Conservation (phyloP, 2,888 invertebrate species). For the Caenorhabditis macrosperma region DNA sequence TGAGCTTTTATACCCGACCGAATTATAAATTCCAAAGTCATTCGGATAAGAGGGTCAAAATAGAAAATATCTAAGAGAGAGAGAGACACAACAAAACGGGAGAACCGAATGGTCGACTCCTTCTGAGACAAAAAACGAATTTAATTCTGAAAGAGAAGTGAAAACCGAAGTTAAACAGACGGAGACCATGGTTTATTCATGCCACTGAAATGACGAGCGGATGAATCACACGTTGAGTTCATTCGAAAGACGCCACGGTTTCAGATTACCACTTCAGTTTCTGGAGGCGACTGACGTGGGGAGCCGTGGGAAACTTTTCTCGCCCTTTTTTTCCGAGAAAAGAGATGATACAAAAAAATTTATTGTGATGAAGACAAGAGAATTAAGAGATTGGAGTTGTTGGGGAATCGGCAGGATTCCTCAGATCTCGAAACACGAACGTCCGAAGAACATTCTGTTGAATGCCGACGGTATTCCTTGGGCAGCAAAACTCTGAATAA, state of each 20-base stretch:
- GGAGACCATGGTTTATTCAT: conserved; percentile 24
- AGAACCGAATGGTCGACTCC: background rate
- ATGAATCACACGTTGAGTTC: conserved; percentile 25
- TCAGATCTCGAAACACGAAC: conserved; percentile 61
- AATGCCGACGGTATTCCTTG: conserved; percentile 53
- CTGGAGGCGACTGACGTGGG: conserved; percentile 48
- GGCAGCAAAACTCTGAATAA: conserved; percentile 55
- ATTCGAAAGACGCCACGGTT: conserved; percentile 5
- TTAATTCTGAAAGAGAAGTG: background rate
- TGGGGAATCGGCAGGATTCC: too few species aligned
- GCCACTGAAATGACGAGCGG: background rate
- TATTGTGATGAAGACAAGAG: conserved; percentile 6
- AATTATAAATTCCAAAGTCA: conserved; percentile 20
- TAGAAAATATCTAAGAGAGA: background rate
- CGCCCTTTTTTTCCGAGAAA: background rate
- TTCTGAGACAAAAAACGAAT: too few species aligned
- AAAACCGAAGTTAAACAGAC: background rate
- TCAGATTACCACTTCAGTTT: conserved; percentile 48
- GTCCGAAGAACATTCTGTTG: conserved; percentile 61
- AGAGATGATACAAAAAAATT: conserved; percentile 29
- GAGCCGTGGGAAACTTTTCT: conserved; percentile 39
- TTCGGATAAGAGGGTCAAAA: background rate
- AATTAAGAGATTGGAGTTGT: too few species aligned
- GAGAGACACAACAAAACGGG: background rate
- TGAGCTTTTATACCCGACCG: conserved; percentile 7